phyloP scores from a whole-genome alignment of 2,113 vertebrate species.

The Labeo catla region DNA sequence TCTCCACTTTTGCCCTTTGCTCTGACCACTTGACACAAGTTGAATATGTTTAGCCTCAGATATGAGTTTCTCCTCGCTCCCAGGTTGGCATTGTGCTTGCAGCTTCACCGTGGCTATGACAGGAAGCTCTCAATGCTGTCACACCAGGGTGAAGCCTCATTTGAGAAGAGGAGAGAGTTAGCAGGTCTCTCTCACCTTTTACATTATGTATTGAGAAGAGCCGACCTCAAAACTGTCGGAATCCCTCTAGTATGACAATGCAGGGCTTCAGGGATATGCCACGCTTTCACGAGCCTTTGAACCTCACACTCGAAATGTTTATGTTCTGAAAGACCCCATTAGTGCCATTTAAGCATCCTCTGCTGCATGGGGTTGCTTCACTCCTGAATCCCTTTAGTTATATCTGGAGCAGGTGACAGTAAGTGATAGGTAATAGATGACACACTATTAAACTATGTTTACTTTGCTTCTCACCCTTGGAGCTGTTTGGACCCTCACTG shows the following conservation, averaged over 20 bases:
- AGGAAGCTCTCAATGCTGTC: slow-evolving; percentile 22
- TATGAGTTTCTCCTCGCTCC: neutral
- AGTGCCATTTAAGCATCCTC: neutral
- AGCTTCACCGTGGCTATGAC: neutral
- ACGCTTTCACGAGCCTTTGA: neutral
- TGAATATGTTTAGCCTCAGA: slow-evolving; percentile 10
- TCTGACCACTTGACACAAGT: slow-evolving; percentile 4
- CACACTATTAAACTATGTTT: neutral
- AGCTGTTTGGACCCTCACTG: slow-evolving; percentile 30
- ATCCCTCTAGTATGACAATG: slow-evolving; percentile 22
- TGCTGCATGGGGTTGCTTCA: neutral
- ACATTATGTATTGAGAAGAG: slow-evolving; percentile 30
- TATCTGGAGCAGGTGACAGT: slow-evolving; percentile 8
- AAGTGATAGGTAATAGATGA: slow-evolving; percentile 31
- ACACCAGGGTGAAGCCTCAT: neutral
- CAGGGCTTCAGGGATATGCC: neutral
- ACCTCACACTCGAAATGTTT: neutral
- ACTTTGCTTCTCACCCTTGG: slow-evolving; percentile 19
- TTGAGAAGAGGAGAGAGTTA: slow-evolving; percentile 19
- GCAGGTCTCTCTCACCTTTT: neutral
- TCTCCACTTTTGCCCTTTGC: neutral
- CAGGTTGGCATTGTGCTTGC: neutral
- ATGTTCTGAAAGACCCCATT: neutral
- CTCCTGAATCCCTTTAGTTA: neutral
- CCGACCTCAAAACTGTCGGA: neutral